Base-by-base conservation (phyloP, 1,140 invertebrate species). In the Phthorimaea operculella region DNA sequence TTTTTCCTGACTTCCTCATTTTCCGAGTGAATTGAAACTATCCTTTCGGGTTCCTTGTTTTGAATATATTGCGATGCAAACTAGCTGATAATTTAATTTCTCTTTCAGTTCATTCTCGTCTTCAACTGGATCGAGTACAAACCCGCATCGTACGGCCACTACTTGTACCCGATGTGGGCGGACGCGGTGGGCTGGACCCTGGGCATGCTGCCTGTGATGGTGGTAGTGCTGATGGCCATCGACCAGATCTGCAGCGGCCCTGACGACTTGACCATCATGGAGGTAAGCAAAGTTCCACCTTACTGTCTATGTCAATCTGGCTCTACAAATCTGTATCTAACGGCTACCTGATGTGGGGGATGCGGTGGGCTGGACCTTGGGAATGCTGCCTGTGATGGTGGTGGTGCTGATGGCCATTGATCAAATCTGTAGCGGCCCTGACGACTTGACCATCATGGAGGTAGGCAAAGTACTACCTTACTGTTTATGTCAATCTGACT, bases 71-170 rank as follows among this genome's bases (percentile, higher is more conserved):
- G n/a, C n/a, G n/a, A n/a, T n/a, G n/a, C n/a, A n/a, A n/a, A n/a
- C n/a, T n/a, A n/a, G n/a, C n/a, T n/a, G n/a, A 28, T 28, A 28
- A 28, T 28, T 28, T 28, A 2, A 42, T 4, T 14, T 42, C 18
- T 16, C 15, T 79, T 78, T 52, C 76, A 93, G 92, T 92, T 93
- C 62, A 92, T 95, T 36, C 79, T 95, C 15, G 89, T 93, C 53
- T 94, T 95, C 81, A 94, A 94, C 66, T 93, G 92, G 92, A 88
- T 94, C 18, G 91, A 94, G 63, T 94, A 94, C 70, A 90, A 91
- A 54, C 92, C 92, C 0, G 87, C 92, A 0, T 90, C 87, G 0
- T 92, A 92, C 63, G 94, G 94, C 0, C 84, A 88, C 52, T 92
- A 92, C 63, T 87, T 90, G 5, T 95, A 94, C 74, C 93, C 93